Base-by-base conservation (phyloP, 2,888 invertebrate genomes). In the Anthrax anthrax region DNA sequence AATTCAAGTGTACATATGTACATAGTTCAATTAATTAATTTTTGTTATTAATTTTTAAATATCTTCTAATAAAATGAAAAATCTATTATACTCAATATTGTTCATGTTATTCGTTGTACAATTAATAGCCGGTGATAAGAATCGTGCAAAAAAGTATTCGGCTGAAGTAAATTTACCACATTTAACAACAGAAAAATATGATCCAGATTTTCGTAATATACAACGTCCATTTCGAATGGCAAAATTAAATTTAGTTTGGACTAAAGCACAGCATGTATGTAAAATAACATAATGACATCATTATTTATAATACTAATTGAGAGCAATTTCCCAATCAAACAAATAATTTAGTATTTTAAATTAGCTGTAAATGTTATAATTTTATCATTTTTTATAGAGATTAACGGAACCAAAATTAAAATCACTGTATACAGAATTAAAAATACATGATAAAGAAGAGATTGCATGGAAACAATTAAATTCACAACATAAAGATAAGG, bases 381-480 rank as follows among this genome's bases (percentile, higher is more conserved):
- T 4, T 23, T 23, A 23, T 23, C 23, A 23, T 23, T 23, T 23
- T 32, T 32, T 47, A 5, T 42, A 67, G 91, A 76, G 86, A 50
- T 64, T 94, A 37, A 81, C 88, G 5, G 86, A 88, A 59, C 75
- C 81, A 0, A 90, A 90, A 64, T 67, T 95, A 27, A 85, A 86
- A 58, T 87, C 88, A 0, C 63, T 95, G 18, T 89, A 84, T 61
- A 84, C 85, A 60, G 94, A 94, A 59, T 69, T 95, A 8, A 88
- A 86, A 71, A 76, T 91, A 39, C 94, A 94, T 51, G 94, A 95
- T 60, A 92, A 92, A 70, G 86, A 90, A 64, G 92, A 95, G 70
- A 72, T 91, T 34, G 77, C 81, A 1, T 78, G 80, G 64, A 95
- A 95, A 64, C 80, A 84, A 59, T 64, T 84, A 3, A 85, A 82